Conservation (phyloP, 1,140 invertebrate genomes). For the Monochamus saltuarius region DNA sequence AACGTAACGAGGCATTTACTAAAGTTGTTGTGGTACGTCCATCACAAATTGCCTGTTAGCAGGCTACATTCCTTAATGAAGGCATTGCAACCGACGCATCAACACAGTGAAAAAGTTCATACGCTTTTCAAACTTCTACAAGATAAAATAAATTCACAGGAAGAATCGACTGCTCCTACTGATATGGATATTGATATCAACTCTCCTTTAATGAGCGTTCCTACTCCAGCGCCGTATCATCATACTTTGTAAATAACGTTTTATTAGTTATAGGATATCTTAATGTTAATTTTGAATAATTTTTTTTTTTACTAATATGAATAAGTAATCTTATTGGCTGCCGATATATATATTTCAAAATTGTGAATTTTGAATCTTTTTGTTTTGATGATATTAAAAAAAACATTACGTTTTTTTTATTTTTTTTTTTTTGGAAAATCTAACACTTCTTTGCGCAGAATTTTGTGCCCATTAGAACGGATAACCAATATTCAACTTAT, state of each 20-base stretch:
- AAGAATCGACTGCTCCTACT: conserved; percentile 62
- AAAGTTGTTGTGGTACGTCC: conserved; percentile 89
- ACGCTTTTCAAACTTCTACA: conserved; percentile 74
- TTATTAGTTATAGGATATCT: not conserved
- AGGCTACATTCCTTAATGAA: conserved; percentile 82
- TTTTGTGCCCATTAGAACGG: no score
- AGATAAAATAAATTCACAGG: conserved; percentile 74
- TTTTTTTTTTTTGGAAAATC: no score
- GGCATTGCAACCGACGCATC: conserved; percentile 79
- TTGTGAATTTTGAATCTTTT: not conserved
- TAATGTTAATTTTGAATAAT: conserved; percentile 18
- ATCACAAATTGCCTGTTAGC: conserved; percentile 79
- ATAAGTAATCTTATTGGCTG: not conserved
- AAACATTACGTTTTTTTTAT: no score
- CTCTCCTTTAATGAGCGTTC: conserved; percentile 83
- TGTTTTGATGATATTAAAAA: no score
- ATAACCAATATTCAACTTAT: no score
- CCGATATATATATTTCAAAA: not conserved
- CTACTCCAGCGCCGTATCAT: conserved; percentile 75
- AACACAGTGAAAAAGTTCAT: conserved; percentile 85
- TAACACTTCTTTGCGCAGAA: no score
- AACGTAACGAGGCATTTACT: conserved; percentile 93
- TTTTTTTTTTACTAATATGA: conserved; percentile 7
- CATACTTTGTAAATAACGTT: conserved; percentile 38
- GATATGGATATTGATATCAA: conserved; percentile 72